phyloP scores from a whole-genome alignment of 2,797 vertebrate genomes.

The Chelmon rostratus region DNA sequence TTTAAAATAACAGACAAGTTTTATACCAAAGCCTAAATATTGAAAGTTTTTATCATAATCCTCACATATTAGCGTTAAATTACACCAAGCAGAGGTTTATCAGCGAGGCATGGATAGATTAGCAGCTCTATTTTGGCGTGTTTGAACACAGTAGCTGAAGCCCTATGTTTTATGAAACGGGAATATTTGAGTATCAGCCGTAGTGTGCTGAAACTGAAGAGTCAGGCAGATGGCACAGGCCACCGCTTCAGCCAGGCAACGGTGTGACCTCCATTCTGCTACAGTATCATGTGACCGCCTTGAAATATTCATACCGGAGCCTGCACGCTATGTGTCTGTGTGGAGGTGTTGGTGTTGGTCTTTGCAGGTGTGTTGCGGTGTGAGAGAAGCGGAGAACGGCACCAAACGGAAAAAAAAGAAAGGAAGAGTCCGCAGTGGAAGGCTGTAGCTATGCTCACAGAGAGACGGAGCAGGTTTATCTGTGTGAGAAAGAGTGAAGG shows the following conservation, averaged over 20 bases:
- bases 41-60: no score
- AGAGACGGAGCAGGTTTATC: not conserved
- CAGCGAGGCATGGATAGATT: not conserved
- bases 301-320: not conserved
- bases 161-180: not conserved
- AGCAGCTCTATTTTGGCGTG: not conserved
- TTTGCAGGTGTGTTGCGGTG: conserved; percentile 37
- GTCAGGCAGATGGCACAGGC: no score
- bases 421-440: not conserved
- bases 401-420: not conserved
- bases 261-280: not conserved
- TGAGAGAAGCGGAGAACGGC: not conserved
- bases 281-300: conserved; percentile 2
- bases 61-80: not conserved
- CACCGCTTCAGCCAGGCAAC: not conserved
- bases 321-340: not conserved
- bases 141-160: not conserved
- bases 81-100: not conserved
- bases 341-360: not conserved
- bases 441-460: not conserved
- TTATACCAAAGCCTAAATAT: not conserved
- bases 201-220: no score
- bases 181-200: no score
- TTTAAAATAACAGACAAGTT: not conserved
- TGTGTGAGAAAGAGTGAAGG: not conserved